phyloP scores from a whole-genome alignment of 2,888 invertebrate genomes.

The Drosophila gaucha region DNA sequence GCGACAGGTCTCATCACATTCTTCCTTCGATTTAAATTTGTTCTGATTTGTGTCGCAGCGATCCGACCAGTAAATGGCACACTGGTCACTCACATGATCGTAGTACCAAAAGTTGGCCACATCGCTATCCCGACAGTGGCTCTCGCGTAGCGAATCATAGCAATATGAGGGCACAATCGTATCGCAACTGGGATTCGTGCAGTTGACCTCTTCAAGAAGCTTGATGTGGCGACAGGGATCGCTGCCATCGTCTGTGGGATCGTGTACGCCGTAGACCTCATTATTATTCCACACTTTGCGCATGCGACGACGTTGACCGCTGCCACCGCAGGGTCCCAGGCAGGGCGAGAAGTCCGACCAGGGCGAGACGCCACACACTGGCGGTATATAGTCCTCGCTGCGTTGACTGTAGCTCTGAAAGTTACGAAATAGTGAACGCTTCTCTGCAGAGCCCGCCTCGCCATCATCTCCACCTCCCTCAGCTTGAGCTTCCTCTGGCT shows the following conservation, averaged over 20 bases:
- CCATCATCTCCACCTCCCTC: constrained; percentile 43
- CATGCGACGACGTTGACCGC: constrained; percentile 87
- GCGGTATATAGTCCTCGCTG: constrained; percentile 80
- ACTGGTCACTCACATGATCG: constrained; percentile 89
- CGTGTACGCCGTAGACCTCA: constrained; percentile 75
- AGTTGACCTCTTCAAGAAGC: constrained; percentile 80
- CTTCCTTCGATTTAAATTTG: constrained; percentile 91
- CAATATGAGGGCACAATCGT: constrained; percentile 79
- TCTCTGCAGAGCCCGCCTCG: constrained; percentile 54
- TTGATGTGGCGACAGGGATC: constrained; percentile 83
- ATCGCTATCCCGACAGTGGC: constrained; percentile 91
- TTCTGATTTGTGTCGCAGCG: constrained; percentile 96
- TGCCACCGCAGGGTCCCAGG: constrained; percentile 90
- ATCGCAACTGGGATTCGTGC: constrained; percentile 81
- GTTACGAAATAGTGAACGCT: constrained; percentile 69
- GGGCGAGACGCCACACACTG: constrained; percentile 87
- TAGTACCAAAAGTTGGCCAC: constrained; percentile 93
- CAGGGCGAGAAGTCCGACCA: constrained; percentile 95
- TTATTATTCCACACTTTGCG: constrained; percentile 83
- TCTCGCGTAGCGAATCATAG: constrained; percentile 86
- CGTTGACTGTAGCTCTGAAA: constrained; percentile 81
- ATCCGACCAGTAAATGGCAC: constrained; percentile 92
- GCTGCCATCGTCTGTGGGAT: constrained; percentile 64
- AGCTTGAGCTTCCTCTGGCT: constrained; percentile 33
- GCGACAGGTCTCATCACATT: constrained; percentile 89